These are phyloP conservation scores for Ceyx margarethae DNA, from an alignment of 2,113 vertebrate genomes.

Conservation along the genomic window DNA sequence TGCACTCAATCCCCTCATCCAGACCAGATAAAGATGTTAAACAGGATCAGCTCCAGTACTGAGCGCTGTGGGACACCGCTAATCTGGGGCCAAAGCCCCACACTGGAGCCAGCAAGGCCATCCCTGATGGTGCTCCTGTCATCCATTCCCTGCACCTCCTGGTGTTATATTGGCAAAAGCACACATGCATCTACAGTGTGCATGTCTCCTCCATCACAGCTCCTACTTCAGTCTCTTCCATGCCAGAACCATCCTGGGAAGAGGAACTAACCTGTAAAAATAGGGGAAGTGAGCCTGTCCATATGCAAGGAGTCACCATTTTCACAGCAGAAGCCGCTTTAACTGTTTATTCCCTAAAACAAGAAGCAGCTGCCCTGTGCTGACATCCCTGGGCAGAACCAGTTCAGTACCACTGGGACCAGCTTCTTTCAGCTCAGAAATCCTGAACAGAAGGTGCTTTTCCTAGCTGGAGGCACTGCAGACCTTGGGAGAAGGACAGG, in stretches of 20 bases:
- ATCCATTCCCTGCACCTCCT: accelerated
- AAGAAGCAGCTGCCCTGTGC: background rate
- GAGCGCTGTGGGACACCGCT: background rate
- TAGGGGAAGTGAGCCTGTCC: background rate
- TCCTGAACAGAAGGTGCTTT: background rate
- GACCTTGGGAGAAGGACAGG: background rate
- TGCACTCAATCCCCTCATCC: too few species aligned
- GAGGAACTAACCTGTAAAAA: conserved; percentile 19
- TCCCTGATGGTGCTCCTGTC: accelerated
- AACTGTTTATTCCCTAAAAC: background rate
- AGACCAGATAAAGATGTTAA: too few species aligned
- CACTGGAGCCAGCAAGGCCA: background rate
- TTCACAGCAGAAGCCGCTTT: background rate
- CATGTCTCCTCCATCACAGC: background rate
- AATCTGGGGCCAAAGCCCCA: background rate
- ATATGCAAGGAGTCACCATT: background rate
- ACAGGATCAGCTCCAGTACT: too few species aligned
- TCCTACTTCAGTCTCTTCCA: background rate
- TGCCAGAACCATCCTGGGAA: background rate
- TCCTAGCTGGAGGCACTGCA: too few species aligned
- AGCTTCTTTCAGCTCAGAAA: background rate
- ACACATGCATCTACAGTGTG: accelerated
- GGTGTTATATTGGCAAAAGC: background rate
- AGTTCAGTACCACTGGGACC: background rate
- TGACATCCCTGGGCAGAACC: background rate